Conservation (phyloP, 2,797 vertebrate genomes). For the Nyctibius grandis region DNA sequence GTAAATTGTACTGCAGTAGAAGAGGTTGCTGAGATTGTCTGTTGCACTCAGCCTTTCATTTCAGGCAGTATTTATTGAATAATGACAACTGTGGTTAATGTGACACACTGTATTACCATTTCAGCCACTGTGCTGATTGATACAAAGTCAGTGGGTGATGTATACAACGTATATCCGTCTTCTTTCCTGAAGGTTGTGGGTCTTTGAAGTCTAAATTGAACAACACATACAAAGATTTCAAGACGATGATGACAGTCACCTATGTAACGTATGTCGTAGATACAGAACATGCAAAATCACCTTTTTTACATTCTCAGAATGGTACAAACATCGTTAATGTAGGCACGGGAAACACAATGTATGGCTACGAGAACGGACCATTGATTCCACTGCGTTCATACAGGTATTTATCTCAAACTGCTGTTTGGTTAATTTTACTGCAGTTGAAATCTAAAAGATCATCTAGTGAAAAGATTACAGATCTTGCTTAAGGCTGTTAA, state of each 20-base stretch:
- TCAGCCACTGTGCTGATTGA: not conserved
- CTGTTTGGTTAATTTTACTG: not conserved
- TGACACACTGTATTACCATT: not conserved
- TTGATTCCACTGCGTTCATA: conserved; percentile 70
- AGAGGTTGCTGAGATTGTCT: not conserved
- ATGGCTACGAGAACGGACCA: conserved; percentile 69
- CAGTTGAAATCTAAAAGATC: not conserved
- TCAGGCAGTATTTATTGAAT: not conserved
- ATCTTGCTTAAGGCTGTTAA: not conserved
- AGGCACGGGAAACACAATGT: conserved; percentile 43
- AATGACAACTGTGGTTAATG: not conserved
- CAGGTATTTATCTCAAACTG: conserved; percentile 57
- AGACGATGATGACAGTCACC: conserved; percentile 12
- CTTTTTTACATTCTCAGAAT: not conserved
- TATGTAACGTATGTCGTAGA: conserved; percentile 68
- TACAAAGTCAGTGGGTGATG: not conserved
- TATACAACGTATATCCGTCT: not conserved
- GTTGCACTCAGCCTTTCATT: not conserved
- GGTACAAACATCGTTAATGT: conserved; percentile 41
- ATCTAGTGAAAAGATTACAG: not conserved
- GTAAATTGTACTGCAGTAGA: not conserved
- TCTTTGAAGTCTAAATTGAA: conserved; percentile 50
- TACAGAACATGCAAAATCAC: not conserved
- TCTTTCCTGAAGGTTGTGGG: not conserved
- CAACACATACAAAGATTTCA: conserved; percentile 71